Conservation (phyloP, 2,113 vertebrate genomes). For the Raja brachyura region DNA sequence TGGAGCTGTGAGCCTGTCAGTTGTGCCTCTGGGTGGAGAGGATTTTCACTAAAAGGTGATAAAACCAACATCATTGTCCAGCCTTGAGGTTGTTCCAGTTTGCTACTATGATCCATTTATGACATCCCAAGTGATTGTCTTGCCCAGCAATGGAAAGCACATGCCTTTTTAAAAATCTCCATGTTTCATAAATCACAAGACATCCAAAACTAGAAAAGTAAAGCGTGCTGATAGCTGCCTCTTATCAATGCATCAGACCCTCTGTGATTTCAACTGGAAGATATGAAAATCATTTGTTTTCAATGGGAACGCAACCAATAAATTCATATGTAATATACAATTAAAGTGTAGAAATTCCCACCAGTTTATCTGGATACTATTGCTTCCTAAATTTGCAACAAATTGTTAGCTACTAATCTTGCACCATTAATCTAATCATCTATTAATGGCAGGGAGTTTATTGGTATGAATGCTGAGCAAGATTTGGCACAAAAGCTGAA, state of each 20-base stretch:
- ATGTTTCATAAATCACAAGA: background rate
- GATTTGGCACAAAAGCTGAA: constrained; percentile 13
- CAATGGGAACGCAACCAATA: background rate
- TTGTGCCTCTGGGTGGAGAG: too few relatives aligned
- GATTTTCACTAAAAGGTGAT: background rate
- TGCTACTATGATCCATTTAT: background rate
- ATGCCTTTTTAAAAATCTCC: background rate
- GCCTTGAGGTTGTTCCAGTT: background rate
- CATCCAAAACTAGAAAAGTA: background rate
- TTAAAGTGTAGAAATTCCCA: background rate
- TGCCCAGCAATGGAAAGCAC: background rate
- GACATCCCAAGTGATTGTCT: background rate
- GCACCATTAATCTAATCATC: background rate
- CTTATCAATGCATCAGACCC: background rate
- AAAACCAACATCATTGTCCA: background rate
- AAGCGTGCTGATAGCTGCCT: background rate
- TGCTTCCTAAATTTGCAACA: background rate
- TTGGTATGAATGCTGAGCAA: background rate
- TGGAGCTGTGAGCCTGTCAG: too few relatives aligned
- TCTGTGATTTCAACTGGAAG: background rate
- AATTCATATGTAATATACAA: background rate
- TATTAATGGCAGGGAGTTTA: background rate
- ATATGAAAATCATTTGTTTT: background rate
- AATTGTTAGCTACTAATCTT: background rate
- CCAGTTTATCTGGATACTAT: background rate